These are phyloP conservation scores for Imbricaverruca yamaguchii DNA, from an alignment of 2,888 invertebrate genomes.

Conservation along the genomic window DNA sequence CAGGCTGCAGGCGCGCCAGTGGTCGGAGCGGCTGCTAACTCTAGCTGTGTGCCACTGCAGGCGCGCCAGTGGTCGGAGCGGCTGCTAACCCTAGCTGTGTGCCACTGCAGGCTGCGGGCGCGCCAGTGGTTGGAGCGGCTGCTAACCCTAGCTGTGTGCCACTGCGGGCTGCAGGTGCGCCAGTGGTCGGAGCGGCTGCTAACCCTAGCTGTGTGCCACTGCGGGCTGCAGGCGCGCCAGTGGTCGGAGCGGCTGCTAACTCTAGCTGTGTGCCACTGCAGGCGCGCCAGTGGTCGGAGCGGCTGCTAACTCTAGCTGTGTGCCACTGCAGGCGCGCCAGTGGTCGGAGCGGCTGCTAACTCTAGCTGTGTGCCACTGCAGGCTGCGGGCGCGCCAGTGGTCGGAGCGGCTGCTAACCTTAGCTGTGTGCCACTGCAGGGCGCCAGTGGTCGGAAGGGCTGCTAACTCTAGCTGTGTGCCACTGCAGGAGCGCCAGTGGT, in stretches of 20 bases:
- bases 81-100: not conserved
- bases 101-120: conserved; percentile 62
- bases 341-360: conserved; percentile 65
- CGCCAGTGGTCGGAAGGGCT: conserved; percentile 82
- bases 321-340: conserved; percentile 63
- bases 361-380: conserved; percentile 39
- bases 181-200: conserved; percentile 73
- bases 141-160: not conserved
- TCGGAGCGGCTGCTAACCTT: conserved; percentile 53
- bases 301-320: conserved; percentile 34
- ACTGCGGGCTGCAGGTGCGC: conserved; percentile 72
- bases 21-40: conserved; percentile 60
- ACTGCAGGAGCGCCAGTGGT: conserved; percentile 84
- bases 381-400: conserved; percentile 89
- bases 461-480: not conserved
- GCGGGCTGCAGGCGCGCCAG: conserved; percentile 78
- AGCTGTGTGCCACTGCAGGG: conserved; percentile 45
- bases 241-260: conserved; percentile 65
- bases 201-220: not conserved
- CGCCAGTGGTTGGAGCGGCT: conserved; percentile 83
- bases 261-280: conserved; percentile 39
- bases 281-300: conserved; percentile 89
- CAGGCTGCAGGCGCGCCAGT: conserved; percentile 84
- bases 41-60: conserved; percentile 40
- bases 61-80: conserved; percentile 90